phyloP scores from a whole-genome alignment of 2,797 vertebrate species.

The Leptatherina wallacei region DNA sequence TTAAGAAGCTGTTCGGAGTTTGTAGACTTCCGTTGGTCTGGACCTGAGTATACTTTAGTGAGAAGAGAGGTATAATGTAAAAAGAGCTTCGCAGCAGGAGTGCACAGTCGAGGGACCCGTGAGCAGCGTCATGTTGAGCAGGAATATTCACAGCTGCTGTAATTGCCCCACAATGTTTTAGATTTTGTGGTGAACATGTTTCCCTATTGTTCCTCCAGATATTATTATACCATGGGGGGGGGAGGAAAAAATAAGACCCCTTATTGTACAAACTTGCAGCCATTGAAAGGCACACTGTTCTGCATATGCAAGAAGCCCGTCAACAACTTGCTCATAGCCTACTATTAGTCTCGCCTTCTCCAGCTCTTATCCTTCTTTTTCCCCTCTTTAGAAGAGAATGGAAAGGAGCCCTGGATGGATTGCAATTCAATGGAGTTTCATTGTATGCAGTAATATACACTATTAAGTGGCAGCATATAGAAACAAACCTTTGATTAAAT shows the following conservation, averaged over 20 bases:
- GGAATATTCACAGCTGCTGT: conserved; percentile 54
- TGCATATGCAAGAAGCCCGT: conserved; percentile 76
- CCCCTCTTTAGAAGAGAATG: conserved; percentile 70
- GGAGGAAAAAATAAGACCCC: conserved; percentile 38
- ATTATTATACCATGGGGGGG: conserved; percentile 49
- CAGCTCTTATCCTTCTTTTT: conserved; percentile 80
- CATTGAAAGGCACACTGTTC: conserved; percentile 67
- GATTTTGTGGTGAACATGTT: conserved; percentile 54
- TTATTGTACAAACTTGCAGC: conserved; percentile 68
- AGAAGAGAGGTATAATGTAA: conserved; percentile 54
- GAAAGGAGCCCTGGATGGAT: conserved; percentile 70
- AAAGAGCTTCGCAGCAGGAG: conserved; percentile 49
- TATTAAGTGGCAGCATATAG: conserved; percentile 85
- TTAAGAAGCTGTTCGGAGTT: conserved; percentile 39
- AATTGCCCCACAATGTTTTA: conserved; percentile 67
- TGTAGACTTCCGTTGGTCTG: conserved; percentile 30
- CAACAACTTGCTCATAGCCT: conserved; percentile 79
- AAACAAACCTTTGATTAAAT: conserved; percentile 90
- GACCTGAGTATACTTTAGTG: conserved; percentile 66
- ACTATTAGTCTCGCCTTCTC: conserved; percentile 79
- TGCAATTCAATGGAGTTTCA: conserved; percentile 79
- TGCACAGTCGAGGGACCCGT: conserved; percentile 33
- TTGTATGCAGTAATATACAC: conserved; percentile 86
- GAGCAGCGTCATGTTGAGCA: conserved; percentile 59
- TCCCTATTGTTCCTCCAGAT: conserved; percentile 69